Conservation (phyloP, 92 coral and sea anemone genomes). For the Zoanthus solanderi region DNA sequence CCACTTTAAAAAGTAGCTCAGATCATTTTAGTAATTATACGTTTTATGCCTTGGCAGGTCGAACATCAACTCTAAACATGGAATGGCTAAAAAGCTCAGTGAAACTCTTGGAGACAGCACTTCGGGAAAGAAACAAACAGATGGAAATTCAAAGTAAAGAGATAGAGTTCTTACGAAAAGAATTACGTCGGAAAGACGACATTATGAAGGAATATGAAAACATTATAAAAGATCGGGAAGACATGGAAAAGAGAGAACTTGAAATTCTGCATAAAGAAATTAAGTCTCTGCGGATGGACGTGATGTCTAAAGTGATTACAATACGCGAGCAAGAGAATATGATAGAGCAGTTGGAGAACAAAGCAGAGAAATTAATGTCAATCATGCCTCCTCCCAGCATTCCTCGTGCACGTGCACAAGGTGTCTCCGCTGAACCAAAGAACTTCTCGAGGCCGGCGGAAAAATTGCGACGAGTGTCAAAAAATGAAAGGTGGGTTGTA, state of each 20-base stretch:
- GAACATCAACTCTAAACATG: constrained; percentile 85
- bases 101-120: constrained; percentile 85
- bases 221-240: constrained; percentile 86
- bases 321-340: constrained; percentile 91
- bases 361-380: constrained; percentile 95
- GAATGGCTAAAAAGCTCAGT: constrained; percentile 95
- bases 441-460: constrained; percentile 5
- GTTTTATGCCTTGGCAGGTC: constrained; percentile 53
- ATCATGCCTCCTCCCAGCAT: constrained; percentile 85
- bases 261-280: constrained; percentile 86
- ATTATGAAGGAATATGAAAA: constrained; percentile 94
- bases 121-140: constrained; percentile 94
- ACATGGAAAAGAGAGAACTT: constrained; percentile 91
- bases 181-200: constrained; percentile 91
- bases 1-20: too few species aligned
- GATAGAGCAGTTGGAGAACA: constrained; percentile 90
- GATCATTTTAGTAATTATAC: too few species aligned
- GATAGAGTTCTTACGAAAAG: constrained; percentile 90
- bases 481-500: constrained; percentile 74
- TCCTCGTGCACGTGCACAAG: constrained; percentile 97
- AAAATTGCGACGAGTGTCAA: constrained; percentile 67
- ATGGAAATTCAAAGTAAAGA: constrained; percentile 95
- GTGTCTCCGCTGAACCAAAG: constrained; percentile 98
- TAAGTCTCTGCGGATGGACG: constrained; percentile 77
- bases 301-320: constrained; percentile 90